A percentile compares a stretch with the other conserved stretches of the same genome.
Evolutionary conservation across 2,797 vertebrate genomes (phyloP).

Genomic region (Myotis daubentonii): DNA sequence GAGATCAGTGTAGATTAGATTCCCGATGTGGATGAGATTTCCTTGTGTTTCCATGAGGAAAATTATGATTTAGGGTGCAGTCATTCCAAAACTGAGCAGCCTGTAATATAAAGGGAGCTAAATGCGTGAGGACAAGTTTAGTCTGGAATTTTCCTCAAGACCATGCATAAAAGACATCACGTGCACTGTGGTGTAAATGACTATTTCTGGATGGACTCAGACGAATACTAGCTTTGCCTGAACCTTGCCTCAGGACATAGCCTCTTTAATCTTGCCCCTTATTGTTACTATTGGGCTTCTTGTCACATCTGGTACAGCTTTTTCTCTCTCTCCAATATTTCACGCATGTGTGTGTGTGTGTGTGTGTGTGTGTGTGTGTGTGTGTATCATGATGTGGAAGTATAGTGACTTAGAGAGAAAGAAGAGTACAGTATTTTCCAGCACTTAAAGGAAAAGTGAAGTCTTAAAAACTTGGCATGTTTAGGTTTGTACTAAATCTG

Average conservation of each 20-base stretch:
- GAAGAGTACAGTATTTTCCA: constrained; percentile 14
- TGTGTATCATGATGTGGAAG: not conserved
- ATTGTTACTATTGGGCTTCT: not conserved
- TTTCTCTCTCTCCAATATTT: not conserved
- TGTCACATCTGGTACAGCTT: not conserved
- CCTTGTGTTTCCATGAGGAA: not conserved
- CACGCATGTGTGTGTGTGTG: not conserved
- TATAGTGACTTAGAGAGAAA: constrained; percentile 38
- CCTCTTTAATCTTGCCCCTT: constrained; percentile 1
- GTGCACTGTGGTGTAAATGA: not conserved
- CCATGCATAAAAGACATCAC: not conserved
- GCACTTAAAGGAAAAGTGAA: constrained; percentile 41
- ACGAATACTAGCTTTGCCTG: not conserved
- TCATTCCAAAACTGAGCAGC: not conserved
- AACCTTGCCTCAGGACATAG: not conserved
- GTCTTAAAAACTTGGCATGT: not conserved
- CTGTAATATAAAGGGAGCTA: not conserved
- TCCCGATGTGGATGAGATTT: not conserved
- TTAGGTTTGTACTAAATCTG: not conserved
- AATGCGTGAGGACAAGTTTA: not conserved
- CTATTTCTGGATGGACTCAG: constrained; percentile 19
- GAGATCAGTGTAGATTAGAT: not conserved
- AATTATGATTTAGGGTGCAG: not conserved
- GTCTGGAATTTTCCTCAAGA: constrained; percentile 16
- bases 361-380: not conserved